phyloP scores from a whole-genome alignment of 1,140 invertebrate species.

The Aphelenchoides avenae region DNA sequence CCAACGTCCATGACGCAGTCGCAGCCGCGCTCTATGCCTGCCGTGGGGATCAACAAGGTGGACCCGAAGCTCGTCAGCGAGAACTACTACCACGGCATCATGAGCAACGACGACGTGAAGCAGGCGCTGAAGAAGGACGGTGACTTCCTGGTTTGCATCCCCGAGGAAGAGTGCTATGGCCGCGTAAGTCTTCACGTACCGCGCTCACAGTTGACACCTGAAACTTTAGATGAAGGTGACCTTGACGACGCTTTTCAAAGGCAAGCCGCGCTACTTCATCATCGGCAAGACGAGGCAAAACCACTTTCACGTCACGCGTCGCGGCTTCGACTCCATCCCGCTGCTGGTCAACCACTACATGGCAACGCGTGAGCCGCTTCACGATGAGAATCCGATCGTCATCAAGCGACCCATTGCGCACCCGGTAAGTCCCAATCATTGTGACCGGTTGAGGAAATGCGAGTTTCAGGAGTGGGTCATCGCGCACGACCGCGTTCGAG shows the following conservation, averaged over 20 bases:
- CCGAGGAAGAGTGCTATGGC: not conserved
- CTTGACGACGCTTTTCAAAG: not conserved
- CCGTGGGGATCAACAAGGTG: no score
- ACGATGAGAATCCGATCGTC: not conserved
- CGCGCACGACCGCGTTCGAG: conserved; percentile 7
- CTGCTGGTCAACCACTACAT: conserved; percentile 5
- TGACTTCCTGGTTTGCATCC: conserved; percentile 12
- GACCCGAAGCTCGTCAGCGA: no score
- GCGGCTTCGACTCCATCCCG: conserved; percentile 4
- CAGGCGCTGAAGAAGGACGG: conserved; percentile 7
- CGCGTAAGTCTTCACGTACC: not conserved
- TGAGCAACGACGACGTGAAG: conserved; percentile 11
- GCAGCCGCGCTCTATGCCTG: no score
- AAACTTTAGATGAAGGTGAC: conserved; percentile 1
- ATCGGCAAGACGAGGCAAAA: conserved; percentile 6
- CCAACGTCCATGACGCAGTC: no score
- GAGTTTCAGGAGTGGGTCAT: conserved; percentile 1
- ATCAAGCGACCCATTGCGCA: conserved; percentile 4
- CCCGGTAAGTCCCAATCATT: no score
- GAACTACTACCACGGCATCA: no score
- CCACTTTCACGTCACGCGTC: conserved; percentile 1
- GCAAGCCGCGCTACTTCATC: not conserved
- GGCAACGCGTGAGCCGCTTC: conserved; percentile 1
- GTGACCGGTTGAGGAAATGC: no score
- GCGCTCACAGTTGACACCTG: not conserved